Evolutionary conservation across 2,888 invertebrate genomes (phyloP).

Genomic region (Apodemia zela): DNA sequence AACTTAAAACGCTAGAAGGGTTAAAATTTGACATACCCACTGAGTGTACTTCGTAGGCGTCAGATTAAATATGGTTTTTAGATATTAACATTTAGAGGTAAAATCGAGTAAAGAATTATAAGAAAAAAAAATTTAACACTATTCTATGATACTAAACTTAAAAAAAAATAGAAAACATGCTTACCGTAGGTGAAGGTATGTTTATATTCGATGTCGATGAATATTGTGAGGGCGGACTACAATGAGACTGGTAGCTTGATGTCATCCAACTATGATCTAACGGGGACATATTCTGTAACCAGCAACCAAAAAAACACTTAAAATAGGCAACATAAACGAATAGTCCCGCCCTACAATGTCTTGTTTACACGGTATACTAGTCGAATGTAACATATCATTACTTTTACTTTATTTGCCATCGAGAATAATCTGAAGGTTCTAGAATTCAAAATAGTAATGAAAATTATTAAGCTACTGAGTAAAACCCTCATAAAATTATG

Average conservation of each 20-base stretch:
- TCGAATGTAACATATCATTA: no score
- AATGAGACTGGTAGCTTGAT: constrained; percentile 77
- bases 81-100: no score
- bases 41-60: no score
- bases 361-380: constrained; percentile 15
- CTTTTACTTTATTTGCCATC: no score
- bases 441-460: no score
- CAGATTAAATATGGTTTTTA: no score
- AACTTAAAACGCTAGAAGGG: no score
- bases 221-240: constrained; percentile 78
- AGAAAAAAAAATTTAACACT: constrained; percentile 10
- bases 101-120: constrained; percentile 24
- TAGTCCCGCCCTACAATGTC: neutral
- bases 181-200: constrained; percentile 82
- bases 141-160: no score
- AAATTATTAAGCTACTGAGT: no score
- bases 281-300: constrained; percentile 71
- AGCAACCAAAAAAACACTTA: constrained; percentile 27
- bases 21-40: no score
- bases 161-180: constrained; percentile 31
- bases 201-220: constrained; percentile 78
- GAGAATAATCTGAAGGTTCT: no score
- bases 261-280: constrained; percentile 84
- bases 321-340: neutral
- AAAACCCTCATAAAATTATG: no score